Base-by-base conservation (phyloP, 2,113 vertebrate species). In the Nesogale talazaci region DNA sequence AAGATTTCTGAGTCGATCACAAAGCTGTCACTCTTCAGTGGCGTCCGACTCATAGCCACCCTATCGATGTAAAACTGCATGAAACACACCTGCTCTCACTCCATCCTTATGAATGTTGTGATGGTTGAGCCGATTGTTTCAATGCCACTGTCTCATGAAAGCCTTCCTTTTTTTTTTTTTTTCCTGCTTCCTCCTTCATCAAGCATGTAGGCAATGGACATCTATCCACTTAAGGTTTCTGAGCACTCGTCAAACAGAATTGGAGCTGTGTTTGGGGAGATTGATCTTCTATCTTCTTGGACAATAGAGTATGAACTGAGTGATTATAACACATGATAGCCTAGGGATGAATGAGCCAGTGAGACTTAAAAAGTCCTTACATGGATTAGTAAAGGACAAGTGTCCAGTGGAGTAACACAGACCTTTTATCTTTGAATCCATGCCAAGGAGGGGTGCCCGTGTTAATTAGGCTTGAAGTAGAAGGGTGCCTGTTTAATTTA, bases 351-450 rank as follows among this genome's bases (percentile, higher is more conserved):
- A 36, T 82, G 59, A 29, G 76, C 57, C 6, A 74, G 76, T n/a
- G 27, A 36, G 52, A 52, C 1, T 20, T 22, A 34, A 17, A 61
- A 75, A 85, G 25, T 88, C 25, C 10, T 38, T 34, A 57, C 29
- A 2, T 78, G 3, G 74, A 59, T 46, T 36, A 82, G 14, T 20
- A 84, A 46, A 40, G 75, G 25, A 40, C 74, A 91, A n/a, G 23
- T n/a, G 5, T 31, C 91, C 6, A 70, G 22, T 34, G 83, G 46
- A 40, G 38, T 86, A 40, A 86, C 52, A 70, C 8, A 80, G n/a
- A 10, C 84, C 63, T 89, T 74, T 83, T 40, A 15, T 74, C 52
- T 86, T 72, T 34, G 34, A 91, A 29, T 85, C 80, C 83, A 23
- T 92, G 74, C 23, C 87, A 81, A 29, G 10, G 46, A 11, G 1